These are phyloP conservation scores for Donacobius atricapilla DNA, from an alignment of 2,113 vertebrate genomes.

Conservation along the genomic window DNA sequence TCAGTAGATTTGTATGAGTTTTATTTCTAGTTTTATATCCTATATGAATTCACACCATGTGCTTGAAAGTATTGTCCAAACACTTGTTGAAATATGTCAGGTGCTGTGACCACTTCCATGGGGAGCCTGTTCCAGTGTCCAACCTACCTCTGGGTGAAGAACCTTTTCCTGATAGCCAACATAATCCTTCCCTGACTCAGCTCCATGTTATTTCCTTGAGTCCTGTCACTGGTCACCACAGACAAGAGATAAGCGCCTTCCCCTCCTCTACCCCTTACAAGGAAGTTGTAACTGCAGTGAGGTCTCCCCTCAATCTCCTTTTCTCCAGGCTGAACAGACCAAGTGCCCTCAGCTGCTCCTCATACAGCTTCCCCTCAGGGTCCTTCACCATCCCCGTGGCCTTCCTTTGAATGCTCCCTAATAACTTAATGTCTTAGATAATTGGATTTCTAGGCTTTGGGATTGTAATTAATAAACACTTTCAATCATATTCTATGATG, in stretches of 20 bases:
- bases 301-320: not conserved
- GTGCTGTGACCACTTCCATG: not conserved
- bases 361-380: fast-evolving
- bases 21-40: not conserved
- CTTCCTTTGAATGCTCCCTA: not conserved
- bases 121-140: not conserved
- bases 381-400: fast-evolving
- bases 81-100: fast-evolving
- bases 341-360: fast-evolving
- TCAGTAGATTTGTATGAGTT: not conserved
- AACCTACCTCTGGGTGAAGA: fast-evolving
- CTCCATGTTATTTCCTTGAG: fast-evolving
- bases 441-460: not conserved
- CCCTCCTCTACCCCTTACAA: not conserved
- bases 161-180: not conserved
- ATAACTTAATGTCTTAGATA: not conserved
- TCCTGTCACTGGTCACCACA: not conserved
- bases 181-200: not conserved
- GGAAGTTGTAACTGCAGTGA: not conserved
- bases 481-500: not conserved
- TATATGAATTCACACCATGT: not conserved
- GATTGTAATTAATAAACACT: not conserved
- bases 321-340: not conserved
- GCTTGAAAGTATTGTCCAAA: not conserved
- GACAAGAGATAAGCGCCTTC: not conserved